Percentiles rank a stretch among this genome's conserved stretches.
Evolutionary conservation across 1,140 invertebrate species (phyloP).

Genomic region (Drosophila persimilis): DNA sequence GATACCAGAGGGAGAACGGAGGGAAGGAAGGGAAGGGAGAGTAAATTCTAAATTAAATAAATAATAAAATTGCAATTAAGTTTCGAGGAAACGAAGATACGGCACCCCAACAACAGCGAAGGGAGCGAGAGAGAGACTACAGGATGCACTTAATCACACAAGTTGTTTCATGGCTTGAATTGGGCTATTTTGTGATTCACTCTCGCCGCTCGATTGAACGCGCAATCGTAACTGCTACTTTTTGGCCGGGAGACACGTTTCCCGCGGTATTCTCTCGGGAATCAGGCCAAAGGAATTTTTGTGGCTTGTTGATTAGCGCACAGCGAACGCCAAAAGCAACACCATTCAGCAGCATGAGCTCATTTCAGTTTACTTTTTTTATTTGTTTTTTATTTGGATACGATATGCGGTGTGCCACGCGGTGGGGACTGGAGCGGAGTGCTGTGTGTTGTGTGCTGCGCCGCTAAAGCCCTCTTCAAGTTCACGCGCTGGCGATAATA

Average conservation of each 20-base stretch:
- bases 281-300: conserved; percentile 43
- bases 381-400: background rate
- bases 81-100: conserved; percentile 18
- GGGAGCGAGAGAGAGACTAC: background rate
- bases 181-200: background rate
- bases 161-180: background rate
- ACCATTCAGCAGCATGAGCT: conserved; percentile 13
- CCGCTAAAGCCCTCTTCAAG: conserved; percentile 47
- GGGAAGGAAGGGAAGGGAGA: background rate
- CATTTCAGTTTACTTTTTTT: conserved; percentile 34
- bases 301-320: conserved; percentile 28
- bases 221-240: background rate
- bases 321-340: background rate
- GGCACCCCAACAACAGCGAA: conserved; percentile 6
- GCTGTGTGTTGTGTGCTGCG: no score
- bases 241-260: no score
- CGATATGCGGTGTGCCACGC: background rate
- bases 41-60: conserved; percentile 43
- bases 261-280: background rate
- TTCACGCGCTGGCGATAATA: conserved; percentile 73
- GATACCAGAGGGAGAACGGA: background rate
- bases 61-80: conserved; percentile 32
- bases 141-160: conserved; percentile 45
- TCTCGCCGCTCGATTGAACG: conserved; percentile 8
- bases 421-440: background rate